Base-by-base conservation (phyloP, 2,888 invertebrate genomes). In the Cactoblastis cactorum region DNA sequence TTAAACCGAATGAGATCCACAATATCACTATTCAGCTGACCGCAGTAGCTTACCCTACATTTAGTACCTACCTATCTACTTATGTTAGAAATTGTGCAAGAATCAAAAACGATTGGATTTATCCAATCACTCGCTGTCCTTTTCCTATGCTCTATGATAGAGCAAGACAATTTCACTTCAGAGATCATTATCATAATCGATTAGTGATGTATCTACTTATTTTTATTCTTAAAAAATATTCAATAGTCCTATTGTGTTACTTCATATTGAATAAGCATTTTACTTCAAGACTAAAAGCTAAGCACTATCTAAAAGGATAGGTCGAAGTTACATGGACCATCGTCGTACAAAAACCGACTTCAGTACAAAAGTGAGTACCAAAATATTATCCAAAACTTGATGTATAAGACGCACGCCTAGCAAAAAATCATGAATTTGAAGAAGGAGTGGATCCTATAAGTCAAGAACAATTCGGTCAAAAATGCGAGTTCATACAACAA, bases 331-430 rank as follows among this genome's bases (percentile, higher is more conserved):
- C 61, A 80, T 83, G 86, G 87, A 86, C 87, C 73, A 68, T 59
- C 74, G 78, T 80, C 83, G 75, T 71, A 61, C 56, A 69, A 68
- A 66, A 67, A 56, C 62, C 80, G 82, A 84, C 83, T 60, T 74
- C 62, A 81, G 78, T 86, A 87, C 83, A 87, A 86, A 86, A 84
- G 58, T 75, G 74, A 80, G 80, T 86, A 86, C 84, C 84, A 86
- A 87, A 85, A 86, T 83, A 85, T 74, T 77, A 81, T 80, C 71
- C 75, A 71, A 78, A 72, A 74, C 56, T 65, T 61, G 56, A 57
- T 50, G 62, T 43, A 53, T 61, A 65, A 58, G 57, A 62, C 57
- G 54, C 64, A 63, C 51, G 49, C 58, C 59, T 56, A 41, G 33
- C 45, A 14, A 52, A 54, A 28, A 52, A 1, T 15, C 6, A 15